Base-by-base conservation (phyloP, 1,140 invertebrate species). In the Drosophila santomea region DNA sequence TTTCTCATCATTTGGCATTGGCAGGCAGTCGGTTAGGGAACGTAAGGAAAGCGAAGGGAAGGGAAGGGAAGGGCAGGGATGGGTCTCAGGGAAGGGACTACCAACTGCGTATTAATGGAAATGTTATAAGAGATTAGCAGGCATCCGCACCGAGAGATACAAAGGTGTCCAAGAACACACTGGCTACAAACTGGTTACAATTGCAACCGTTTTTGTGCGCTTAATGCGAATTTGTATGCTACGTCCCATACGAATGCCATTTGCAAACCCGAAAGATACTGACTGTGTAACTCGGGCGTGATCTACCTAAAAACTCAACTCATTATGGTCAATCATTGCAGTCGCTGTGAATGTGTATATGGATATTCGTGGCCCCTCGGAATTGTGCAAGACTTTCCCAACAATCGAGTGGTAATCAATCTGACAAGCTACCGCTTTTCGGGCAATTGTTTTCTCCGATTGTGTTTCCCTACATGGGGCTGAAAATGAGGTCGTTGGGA, bases 21-120 rank as follows among this genome's bases (percentile, higher is more conserved):
- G 50, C 32, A 36, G 25, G 48, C 20, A n/a, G 15, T 23, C 5
- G 35, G 32, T 14, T 38, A 38, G 54, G 35, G 43, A 23, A 20
- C 20, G 20, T 20, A 20, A 1, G 20, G 20, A 20, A 20, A 20
- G 20, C 20, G 1, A 20, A 12, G n/a, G 73, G 32, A 4, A 25
- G n/a, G 73, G 32, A 4, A 25, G 3, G 23, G 23, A 17, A 25
- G 23, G 23, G 23, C 23, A 38, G 54, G 35, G 41, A 43, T 12
- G n/a, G 73, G 38, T 54, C 63, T 38, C 38, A 41, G 44, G 17
- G 28, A 51, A 14, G 32, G 15, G 76, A 80, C 84, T 81, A 78
- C 82, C 82, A 75, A 76, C 84, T 84, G 84, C 66, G 84, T 84
- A 89, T 89, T 89, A 89, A 89, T 89, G 84, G 77, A 89, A 80